Evolutionary conservation across 2,888 invertebrate genomes (phyloP).

Genomic region (Nephrotoma flavescens): DNA sequence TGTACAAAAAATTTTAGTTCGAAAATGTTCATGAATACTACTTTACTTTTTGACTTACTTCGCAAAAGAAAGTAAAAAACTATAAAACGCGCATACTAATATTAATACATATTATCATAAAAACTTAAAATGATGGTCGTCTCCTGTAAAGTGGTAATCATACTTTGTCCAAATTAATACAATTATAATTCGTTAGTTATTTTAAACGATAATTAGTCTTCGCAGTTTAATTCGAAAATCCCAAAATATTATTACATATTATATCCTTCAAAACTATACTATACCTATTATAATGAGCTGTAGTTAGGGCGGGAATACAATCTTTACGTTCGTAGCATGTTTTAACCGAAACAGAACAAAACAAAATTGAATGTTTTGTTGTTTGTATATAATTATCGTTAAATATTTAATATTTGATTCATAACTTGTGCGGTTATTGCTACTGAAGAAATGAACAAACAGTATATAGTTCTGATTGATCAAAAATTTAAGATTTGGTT

Average conservation of each 20-base stretch:
- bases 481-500: not conserved
- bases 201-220: not conserved
- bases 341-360: not conserved
- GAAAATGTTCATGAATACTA: no score
- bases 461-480: not conserved
- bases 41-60: no score
- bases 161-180: no score
- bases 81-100: no score
- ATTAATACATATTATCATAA: no score
- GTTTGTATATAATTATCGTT: not conserved
- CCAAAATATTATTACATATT: not conserved
- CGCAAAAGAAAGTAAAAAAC: no score
- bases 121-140: no score
- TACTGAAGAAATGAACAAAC: not conserved
- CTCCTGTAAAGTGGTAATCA: no score
- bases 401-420: not conserved
- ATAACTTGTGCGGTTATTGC: not conserved
- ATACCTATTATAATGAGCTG: not conserved
- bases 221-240: not conserved
- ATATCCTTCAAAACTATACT: not conserved
- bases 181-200: no score
- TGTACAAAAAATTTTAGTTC: no score
- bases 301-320: not conserved
- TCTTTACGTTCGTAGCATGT: not conserved
- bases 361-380: not conserved